Evolutionary conservation across 35 echinoderm and acorn worm species (phyloP).

Genomic region (Lytechinus variegatus): DNA sequence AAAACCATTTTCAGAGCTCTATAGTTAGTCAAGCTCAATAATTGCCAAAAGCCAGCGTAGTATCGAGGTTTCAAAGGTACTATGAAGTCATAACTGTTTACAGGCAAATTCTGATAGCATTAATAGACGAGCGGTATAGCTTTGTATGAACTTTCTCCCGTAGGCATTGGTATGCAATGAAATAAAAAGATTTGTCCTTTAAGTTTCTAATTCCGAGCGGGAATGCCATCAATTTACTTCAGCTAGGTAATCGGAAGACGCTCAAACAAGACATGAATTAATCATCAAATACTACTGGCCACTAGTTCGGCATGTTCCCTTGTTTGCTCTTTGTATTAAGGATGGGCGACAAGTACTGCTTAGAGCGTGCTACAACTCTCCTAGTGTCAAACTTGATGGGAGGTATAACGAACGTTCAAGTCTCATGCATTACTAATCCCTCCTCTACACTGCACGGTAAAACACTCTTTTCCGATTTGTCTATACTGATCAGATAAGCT

Average conservation of each 20-base stretch:
- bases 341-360: background rate
- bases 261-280: conserved; percentile 19
- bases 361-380: background rate
- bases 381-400: background rate
- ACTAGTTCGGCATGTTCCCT: background rate
- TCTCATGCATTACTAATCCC: background rate
- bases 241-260: background rate
- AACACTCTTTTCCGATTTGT: too few relatives aligned
- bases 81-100: too few relatives aligned
- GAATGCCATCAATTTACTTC: background rate
- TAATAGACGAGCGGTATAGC: background rate
- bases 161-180: background rate
- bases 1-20: too few relatives aligned
- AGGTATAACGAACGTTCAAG: background rate
- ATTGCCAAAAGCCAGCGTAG: too few relatives aligned
- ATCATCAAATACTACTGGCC: conserved; percentile 18
- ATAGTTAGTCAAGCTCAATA: too few relatives aligned
- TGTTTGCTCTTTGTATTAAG: conserved; percentile 13
- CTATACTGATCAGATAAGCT: too few relatives aligned
- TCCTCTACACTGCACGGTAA: background rate
- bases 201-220: background rate
- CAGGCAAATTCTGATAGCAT: too few relatives aligned
- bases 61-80: too few relatives aligned
- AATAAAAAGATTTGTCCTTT: background rate
- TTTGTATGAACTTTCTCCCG: background rate